Percentiles rank a stretch among this genome's conserved stretches.
Conservation (phyloP, 2,797 vertebrate species). For the Synanceia verrucosa region DNA sequence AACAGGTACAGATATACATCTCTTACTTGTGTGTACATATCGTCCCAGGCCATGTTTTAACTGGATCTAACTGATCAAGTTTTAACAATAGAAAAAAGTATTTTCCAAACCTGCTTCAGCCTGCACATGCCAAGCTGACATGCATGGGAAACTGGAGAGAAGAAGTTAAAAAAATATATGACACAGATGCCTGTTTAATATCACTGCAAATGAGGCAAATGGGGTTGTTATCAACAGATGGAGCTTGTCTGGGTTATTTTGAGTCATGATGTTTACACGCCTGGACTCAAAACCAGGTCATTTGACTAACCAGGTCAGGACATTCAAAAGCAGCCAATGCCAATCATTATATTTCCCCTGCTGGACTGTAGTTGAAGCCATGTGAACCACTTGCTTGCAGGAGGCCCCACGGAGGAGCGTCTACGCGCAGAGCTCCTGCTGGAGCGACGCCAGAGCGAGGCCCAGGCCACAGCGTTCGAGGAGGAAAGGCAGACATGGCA, state of each 20-base stretch:
- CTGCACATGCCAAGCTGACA: not conserved
- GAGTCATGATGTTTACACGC: slow-evolving; percentile 18
- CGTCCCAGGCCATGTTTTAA: not conserved
- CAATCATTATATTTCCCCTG: slow-evolving; percentile 43
- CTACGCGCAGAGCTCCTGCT: slow-evolving; percentile 93
- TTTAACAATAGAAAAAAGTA: not conserved
- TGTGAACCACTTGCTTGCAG: slow-evolving; percentile 52
- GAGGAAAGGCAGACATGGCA: slow-evolving; percentile 94
- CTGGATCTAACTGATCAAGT: not conserved
- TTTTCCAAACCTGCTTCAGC: not conserved
- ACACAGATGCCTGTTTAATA: slow-evolving; percentile 18
- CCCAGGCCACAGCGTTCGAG: slow-evolving; percentile 91
- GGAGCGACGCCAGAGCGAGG: slow-evolving; percentile 93
- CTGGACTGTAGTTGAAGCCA: slow-evolving; percentile 41
- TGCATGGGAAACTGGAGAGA: not conserved
- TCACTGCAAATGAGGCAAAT: slow-evolving; percentile 10
- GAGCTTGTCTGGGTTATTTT: slow-evolving; percentile 18
- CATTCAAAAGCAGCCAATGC: slow-evolving; percentile 32
- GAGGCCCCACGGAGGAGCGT: slow-evolving; percentile 83
- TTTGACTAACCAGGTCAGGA: slow-evolving; percentile 45
- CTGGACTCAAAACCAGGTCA: slow-evolving; percentile 46
- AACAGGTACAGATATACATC: slow-evolving; percentile 56
- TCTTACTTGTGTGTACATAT: not conserved
- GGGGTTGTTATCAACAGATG: slow-evolving; percentile 30
- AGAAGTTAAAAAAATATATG: not conserved